phyloP scores from a whole-genome alignment of 2,113 vertebrate species.

The Cyanoramphus novaezelandiae region DNA sequence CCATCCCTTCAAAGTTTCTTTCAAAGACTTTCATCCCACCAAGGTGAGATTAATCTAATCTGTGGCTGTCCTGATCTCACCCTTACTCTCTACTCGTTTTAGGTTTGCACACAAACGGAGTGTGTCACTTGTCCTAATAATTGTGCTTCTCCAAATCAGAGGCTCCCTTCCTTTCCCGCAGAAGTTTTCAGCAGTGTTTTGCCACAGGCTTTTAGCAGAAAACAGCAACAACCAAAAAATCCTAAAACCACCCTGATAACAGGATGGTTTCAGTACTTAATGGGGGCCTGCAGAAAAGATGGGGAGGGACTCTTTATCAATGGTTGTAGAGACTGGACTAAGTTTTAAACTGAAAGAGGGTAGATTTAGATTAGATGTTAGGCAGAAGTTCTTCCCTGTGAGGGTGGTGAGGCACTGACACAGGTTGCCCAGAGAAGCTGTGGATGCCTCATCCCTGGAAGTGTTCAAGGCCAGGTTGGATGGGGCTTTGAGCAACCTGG shows the following conservation, averaged over 20 bases:
- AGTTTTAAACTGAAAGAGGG: not conserved
- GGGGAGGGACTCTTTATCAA: not conserved
- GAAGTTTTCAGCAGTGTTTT: not conserved
- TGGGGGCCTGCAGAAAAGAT: not conserved
- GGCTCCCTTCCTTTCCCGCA: not conserved
- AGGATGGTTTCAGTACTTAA: not conserved
- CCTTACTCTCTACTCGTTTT: not conserved
- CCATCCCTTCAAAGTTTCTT: slow-evolving; percentile 34
- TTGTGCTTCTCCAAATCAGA: not conserved
- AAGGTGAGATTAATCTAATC: slow-evolving; percentile 1
- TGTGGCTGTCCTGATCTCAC: not conserved
- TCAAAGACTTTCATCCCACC: not conserved
- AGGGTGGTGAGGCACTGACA: not conserved
- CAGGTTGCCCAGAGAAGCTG: not conserved
- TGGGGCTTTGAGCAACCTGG: not conserved
- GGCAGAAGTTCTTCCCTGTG: not conserved
- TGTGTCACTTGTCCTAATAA: not conserved
- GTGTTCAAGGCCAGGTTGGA: not conserved
- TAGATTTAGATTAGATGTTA: not conserved
- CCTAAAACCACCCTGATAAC: fast-evolving
- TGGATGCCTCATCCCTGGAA: not conserved
- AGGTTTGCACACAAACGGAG: not conserved
- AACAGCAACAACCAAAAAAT: not conserved
- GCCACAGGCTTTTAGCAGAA: not conserved
- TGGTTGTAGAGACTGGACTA: not conserved